phyloP scores from a whole-genome alignment of 2,888 invertebrate species.

The Lochmaea capreae region DNA sequence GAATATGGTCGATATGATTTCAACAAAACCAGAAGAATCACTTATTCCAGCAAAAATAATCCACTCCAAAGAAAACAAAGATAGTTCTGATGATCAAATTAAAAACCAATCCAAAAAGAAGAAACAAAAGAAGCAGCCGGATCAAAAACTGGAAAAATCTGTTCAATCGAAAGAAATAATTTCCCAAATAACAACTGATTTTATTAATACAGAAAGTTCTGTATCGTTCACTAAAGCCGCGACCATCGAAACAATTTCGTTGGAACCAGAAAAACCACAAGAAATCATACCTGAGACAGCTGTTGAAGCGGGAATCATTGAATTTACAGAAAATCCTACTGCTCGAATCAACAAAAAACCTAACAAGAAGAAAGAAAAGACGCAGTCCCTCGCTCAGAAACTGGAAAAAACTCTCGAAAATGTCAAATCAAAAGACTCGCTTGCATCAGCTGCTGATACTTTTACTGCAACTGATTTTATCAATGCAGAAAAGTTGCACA shows the following conservation, averaged over 20 bases:
- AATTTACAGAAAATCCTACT: neutral
- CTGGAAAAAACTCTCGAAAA: neutral
- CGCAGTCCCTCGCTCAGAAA: conserved; percentile 4
- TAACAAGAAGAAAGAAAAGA: conserved; percentile 23
- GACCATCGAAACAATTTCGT: neutral
- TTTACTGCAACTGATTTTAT: no score
- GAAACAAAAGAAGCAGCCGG: conserved; percentile 4
- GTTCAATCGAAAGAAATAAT: neutral
- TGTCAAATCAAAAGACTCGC: neutral
- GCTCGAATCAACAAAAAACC: neutral
- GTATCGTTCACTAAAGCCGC: neutral
- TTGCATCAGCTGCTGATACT: no score
- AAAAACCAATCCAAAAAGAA: conserved; percentile 16
- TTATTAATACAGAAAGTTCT: neutral
- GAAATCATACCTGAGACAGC: conserved; percentile 4
- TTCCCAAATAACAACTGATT: conserved; percentile 7
- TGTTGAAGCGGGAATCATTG: neutral
- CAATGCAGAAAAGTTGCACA: no score
- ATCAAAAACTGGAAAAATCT: conserved; percentile 1
- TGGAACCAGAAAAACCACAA: conserved; percentile 8
- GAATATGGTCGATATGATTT: no score
- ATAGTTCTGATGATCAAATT: neutral
- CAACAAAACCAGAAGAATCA: neutral
- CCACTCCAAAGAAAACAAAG: neutral
- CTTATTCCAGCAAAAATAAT: neutral